A percentile compares a stretch with the other conserved stretches of the same genome.
Conservation (phyloP, 92 coral and sea anemone species). For the Porites rus region DNA sequence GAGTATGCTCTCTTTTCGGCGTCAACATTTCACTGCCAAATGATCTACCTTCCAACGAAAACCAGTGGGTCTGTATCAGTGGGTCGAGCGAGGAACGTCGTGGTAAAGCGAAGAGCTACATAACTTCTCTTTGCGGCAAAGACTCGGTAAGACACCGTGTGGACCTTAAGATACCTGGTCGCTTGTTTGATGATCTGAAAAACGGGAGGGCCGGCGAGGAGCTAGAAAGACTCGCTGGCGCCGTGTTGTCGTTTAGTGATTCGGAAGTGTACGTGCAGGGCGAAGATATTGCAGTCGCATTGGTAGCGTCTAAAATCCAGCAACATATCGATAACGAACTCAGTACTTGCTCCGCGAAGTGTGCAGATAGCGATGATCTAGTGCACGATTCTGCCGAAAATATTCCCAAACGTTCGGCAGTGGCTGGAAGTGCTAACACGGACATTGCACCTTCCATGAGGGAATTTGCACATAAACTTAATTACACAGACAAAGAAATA, state of each 20-base stretch:
- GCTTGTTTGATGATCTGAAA: constrained; percentile 27
- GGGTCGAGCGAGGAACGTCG: constrained; percentile 18
- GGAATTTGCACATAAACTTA: constrained; percentile 91
- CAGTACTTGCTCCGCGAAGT: not conserved
- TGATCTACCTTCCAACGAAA: not conserved
- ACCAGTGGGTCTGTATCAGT: constrained; percentile 55
- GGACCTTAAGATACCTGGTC: not conserved
- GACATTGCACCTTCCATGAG: constrained; percentile 65
- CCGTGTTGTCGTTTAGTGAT: constrained; percentile 38
- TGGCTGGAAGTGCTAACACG: not conserved
- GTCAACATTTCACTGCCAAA: constrained; percentile 43
- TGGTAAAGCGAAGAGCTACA: constrained; percentile 29
- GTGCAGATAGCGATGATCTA: constrained; percentile 3
- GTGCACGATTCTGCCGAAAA: constrained; percentile 32
- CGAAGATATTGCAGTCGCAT: not conserved
- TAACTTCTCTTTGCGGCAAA: constrained; percentile 31
- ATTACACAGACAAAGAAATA: constrained; percentile 78
- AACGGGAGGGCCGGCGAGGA: constrained; percentile 15
- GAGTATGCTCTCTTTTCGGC: constrained; percentile 48
- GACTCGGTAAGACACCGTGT: constrained; percentile 1
- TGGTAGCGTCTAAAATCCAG: constrained; percentile 32
- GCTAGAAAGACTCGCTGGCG: constrained; percentile 17
- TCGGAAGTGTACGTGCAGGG: constrained; percentile 25
- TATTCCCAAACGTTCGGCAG: constrained; percentile 13
- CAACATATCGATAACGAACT: not conserved